These are phyloP conservation scores for Ptychodera flava DNA, from an alignment of 35 echinoderm and acorn worm genomes.

Conservation along the genomic window DNA sequence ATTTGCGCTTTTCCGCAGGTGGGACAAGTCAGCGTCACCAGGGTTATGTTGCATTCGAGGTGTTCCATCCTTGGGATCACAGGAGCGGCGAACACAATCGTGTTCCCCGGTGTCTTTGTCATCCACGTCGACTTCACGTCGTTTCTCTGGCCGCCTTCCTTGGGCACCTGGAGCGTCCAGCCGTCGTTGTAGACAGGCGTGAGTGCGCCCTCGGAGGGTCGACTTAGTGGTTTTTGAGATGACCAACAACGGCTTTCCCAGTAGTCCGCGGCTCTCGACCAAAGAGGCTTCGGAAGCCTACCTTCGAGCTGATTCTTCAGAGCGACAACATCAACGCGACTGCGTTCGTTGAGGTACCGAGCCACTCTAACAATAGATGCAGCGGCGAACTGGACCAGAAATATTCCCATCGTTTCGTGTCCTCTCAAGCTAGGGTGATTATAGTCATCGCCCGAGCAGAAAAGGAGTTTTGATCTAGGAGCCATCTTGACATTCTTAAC, in stretches of 20 bases:
- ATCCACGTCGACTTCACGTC: neutral
- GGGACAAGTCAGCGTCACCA: neutral
- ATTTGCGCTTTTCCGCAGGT: neutral
- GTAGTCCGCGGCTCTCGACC: neutral
- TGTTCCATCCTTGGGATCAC: neutral
- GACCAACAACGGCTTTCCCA: neutral
- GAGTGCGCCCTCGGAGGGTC: neutral
- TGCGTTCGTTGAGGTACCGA: neutral
- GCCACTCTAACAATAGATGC: neutral
- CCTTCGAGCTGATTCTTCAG: neutral
- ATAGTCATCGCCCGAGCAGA: neutral
- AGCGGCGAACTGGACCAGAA: neutral
- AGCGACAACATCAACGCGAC: neutral
- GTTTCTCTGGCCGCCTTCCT: neutral
- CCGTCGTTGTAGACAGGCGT: neutral
- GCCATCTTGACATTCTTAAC: neutral
- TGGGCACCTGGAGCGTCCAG: neutral
- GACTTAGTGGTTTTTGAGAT: neutral
- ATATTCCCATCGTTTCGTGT: neutral
- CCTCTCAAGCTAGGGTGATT: neutral
- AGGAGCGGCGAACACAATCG: neutral
- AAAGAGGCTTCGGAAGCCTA: neutral
- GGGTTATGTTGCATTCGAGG: neutral
- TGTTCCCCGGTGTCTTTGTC: neutral
- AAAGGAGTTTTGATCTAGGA: neutral